Evolutionary conservation across 2,888 invertebrate species (phyloP), one percentile per base, ranked within the genome.

Genomic region (Chrysotoxum bicinctum): DNA sequence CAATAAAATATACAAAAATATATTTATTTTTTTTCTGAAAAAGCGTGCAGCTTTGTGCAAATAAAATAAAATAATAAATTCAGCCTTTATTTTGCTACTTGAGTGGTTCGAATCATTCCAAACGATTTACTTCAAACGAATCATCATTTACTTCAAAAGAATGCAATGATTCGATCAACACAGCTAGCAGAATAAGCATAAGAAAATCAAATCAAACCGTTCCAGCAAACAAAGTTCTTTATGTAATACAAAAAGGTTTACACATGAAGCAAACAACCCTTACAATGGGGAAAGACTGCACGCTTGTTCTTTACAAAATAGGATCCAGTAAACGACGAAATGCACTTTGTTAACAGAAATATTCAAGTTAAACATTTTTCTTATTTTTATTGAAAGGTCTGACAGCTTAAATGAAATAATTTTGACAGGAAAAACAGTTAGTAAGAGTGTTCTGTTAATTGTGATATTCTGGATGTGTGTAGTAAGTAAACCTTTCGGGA

Each of bases 271-370:
- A 6, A n/a, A 45, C 68, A 21, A 35, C 43, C 52, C 1, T 16
- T 54, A 37, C 40, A 45, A 75, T 35, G 64, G n/a, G n/a, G n/a
- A 75, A 60, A 58, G 35, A 70, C 60, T 68, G 60, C 62, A 80
- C 80, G 76, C 84, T 75, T 68, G 45, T 62, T 80, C 80, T 73
- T 68, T 68, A 85, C 79, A 85, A 85, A 85, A 81, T 85, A 85
- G 81, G 85, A 85, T 85, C 40, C 76, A 81, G 69, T 85, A 64
- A 68, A 76, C 62, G 77, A 73, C 75, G 84, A 87, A 74, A 87
- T 87, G 87, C 87, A 87, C 77, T 83, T 84, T 78, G 78, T 82
- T 85, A 73, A 86, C 78, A 84, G 76, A 84, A 79, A 58, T 68
- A 70, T 72, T 43, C 30, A 78, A 37, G 50, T 50, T 60, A 69